These are phyloP conservation scores for Henricia sp. DNA, from an alignment of 53 echinoderm and acorn worm species.

Conservation along the genomic window DNA sequence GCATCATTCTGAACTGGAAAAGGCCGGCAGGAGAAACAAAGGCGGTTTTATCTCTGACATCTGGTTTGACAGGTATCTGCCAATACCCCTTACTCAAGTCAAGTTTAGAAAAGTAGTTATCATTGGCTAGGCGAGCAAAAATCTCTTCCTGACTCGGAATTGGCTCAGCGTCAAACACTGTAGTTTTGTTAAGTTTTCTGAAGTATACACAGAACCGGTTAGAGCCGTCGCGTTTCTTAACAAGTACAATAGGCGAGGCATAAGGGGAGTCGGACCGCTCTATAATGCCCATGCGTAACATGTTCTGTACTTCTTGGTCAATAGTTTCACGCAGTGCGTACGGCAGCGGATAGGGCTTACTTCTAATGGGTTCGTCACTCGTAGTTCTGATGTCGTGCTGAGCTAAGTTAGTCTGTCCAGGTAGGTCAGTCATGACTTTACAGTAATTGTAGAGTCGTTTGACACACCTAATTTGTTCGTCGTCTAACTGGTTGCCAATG, in stretches of 20 bases:
- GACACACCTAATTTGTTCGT: background rate
- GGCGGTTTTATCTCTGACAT: conserved; percentile 11
- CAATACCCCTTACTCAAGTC: conserved; percentile 18
- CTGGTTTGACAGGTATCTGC: conserved; percentile 6
- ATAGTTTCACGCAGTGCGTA: conserved; percentile 10
- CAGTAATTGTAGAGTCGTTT: conserved; percentile 10
- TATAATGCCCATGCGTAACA: conserved; percentile 42
- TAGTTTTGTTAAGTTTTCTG: too few relatives aligned
- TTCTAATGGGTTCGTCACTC: background rate
- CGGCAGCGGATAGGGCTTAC: conserved; percentile 55
- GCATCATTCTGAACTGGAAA: conserved; percentile 51
- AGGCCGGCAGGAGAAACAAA: conserved; percentile 49
- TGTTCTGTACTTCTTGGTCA: conserved; percentile 14
- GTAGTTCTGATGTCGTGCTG: conserved; percentile 22
- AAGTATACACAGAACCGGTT: too few relatives aligned
- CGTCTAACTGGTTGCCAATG: background rate
- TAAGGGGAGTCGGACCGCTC: conserved; percentile 37
- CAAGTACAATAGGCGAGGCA: too few relatives aligned
- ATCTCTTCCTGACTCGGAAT: conserved; percentile 12
- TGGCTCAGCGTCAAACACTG: conserved; percentile 41
- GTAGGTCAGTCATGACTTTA: too few relatives aligned
- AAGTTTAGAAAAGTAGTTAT: conserved; percentile 12
- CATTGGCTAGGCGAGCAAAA: conserved; percentile 11
- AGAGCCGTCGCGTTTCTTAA: conserved; percentile 37
- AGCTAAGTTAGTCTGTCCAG: conserved; percentile 31